These are phyloP conservation scores for Drosophila birchii DNA, from an alignment of 2,888 invertebrate genomes.

Conservation along the genomic window DNA sequence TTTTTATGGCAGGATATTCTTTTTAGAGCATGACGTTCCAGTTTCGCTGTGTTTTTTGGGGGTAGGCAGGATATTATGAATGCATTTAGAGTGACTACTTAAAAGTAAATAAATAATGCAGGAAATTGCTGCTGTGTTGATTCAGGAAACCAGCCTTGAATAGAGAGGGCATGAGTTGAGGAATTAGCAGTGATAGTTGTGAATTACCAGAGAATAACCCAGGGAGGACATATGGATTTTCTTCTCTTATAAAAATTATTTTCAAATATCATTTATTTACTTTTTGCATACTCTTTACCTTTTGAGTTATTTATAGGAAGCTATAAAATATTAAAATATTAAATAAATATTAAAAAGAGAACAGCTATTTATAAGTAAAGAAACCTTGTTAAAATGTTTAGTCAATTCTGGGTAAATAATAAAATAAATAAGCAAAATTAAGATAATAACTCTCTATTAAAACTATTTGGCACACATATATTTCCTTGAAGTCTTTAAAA, in stretches of 20 bases:
- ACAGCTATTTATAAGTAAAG: too few relatives aligned
- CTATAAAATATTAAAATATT: neutral
- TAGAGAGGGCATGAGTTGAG: slow-evolving; percentile 53
- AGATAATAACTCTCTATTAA: too few relatives aligned
- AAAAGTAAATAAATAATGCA: slow-evolving; percentile 72
- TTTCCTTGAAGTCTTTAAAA: neutral
- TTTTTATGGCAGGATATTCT: slow-evolving; percentile 48
- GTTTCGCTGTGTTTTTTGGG: slow-evolving; percentile 22
- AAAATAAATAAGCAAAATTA: too few relatives aligned
- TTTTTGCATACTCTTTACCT: neutral
- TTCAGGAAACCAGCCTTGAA: slow-evolving; percentile 33
- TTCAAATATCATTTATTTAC: neutral
- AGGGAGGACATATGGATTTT: neutral
- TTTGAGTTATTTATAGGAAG: neutral
- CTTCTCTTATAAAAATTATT: neutral
- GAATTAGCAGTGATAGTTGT: slow-evolving; percentile 19
- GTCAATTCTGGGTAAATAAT: too few relatives aligned
- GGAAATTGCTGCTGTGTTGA: slow-evolving; percentile 63
- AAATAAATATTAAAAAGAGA: too few relatives aligned
- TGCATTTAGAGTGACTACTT: slow-evolving; percentile 58
- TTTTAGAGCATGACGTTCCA: slow-evolving; percentile 56
- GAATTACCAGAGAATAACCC: slow-evolving; percentile 1
- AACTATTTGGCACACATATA: too few relatives aligned
- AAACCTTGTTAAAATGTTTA: too few relatives aligned
- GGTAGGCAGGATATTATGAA: slow-evolving; percentile 45